A percentile compares a stretch with the other conserved stretches of the same genome.
phyloP scores from a whole-genome alignment of 2,888 invertebrate species.

The Cerastoderma edule region DNA sequence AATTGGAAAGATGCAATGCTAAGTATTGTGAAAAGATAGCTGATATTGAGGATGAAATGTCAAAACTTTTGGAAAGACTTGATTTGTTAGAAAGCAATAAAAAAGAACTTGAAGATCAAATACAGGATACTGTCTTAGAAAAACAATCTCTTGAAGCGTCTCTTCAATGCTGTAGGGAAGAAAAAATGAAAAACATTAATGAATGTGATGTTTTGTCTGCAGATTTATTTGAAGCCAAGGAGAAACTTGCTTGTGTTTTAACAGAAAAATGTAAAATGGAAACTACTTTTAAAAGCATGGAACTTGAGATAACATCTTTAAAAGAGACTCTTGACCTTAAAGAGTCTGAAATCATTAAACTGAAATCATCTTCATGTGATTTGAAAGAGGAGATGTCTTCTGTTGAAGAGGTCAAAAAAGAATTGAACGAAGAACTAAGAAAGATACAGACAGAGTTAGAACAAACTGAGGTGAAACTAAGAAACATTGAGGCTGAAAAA shows the following conservation, averaged over 20 bases:
- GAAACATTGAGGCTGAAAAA: conserved; percentile 47
- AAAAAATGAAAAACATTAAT: conserved; percentile 36
- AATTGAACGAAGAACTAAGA: conserved; percentile 31
- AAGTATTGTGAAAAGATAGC: background rate
- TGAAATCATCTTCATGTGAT: conserved; percentile 37
- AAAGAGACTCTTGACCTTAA: conserved; percentile 24
- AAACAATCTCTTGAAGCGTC: conserved; percentile 23
- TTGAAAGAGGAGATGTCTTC: conserved; percentile 46
- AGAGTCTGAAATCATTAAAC: conserved; percentile 51
- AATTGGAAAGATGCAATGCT: conserved; percentile 2
- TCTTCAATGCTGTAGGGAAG: conserved; percentile 15
- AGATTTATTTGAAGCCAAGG: conserved; percentile 51
- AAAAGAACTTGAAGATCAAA: conserved; percentile 36
- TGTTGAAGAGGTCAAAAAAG: conserved; percentile 30
- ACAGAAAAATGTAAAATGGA: conserved; percentile 34
- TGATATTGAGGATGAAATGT: conserved; percentile 23
- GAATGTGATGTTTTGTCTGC: conserved; percentile 50
- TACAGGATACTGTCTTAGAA: background rate
- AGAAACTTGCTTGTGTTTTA: conserved; percentile 23
- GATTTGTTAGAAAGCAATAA: conserved; percentile 26
- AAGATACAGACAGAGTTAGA: conserved; percentile 39
- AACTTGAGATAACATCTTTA: background rate
- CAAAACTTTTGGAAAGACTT: conserved; percentile 9
- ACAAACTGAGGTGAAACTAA: conserved; percentile 33
- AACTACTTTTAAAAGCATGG: conserved; percentile 17